Evolutionary conservation across 2,113 vertebrate species (phyloP), one percentile per base, ranked within the genome.

Genomic region (Delphinapterus leucas): DNA sequence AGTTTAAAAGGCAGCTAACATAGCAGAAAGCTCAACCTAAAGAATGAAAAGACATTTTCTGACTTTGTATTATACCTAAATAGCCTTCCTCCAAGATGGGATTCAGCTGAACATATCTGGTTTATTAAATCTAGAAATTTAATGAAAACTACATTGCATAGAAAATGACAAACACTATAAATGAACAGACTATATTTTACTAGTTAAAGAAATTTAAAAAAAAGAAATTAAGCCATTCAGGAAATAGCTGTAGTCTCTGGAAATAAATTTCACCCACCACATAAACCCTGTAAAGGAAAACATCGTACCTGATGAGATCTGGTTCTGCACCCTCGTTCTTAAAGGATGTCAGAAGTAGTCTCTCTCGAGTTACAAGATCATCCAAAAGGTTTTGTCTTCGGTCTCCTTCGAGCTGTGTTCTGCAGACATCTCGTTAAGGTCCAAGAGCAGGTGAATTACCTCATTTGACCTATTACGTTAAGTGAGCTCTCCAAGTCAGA

Each of bases 401-500:
- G 98, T 99, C 99, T 3, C 99, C 99, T 98, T 99, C 99, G 60
- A 99, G 98, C 95, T 99, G 99, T 2, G 99, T 99, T 98, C 99
- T 99, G 98, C 60, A 26, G 67, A 31, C 2, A 44, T 84, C 96
- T 84, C 2, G 98, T 99, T 98, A 99, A 99, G 99, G 98, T 97
- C 26, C 83, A 98, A 95, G 17, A 20, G 89, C 61, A 60, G 47
- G 33, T 90, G 44, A 83, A n/a, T 84, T 3, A 47, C 36, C 63
- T 83, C 36, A 3, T 49, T 73, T 88, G 61, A 91, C 55, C 88
- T 71, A 41, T 10, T 58, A 17, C 0, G 0, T 47, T 41, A 84
- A 87, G 14, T 31, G 23, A 84, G 63, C 74, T 36, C 38, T 67
- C 20, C 70, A 38, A 38, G 80, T 77, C 70, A 87, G 68, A 11